A percentile compares a stretch with the other conserved stretches of the same genome.
Conservation (phyloP, 2,113 vertebrate species). For the Puffinus mauretanicus region DNA sequence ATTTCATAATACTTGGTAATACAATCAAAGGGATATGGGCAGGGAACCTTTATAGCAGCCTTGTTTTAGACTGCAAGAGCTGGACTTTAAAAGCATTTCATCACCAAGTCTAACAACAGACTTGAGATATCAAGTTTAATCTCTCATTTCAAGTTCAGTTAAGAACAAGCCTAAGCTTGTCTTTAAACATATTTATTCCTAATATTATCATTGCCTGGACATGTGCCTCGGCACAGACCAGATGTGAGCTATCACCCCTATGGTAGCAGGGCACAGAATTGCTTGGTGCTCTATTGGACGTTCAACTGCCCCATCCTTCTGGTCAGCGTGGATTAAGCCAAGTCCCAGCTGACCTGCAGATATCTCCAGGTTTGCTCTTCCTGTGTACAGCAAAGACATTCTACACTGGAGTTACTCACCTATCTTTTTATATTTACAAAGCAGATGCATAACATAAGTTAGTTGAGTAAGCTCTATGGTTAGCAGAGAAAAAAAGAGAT, state of each 20-base stretch:
- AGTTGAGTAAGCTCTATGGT: not conserved
- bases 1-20: not conserved
- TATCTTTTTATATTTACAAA: not conserved
- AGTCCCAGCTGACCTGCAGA: not conserved
- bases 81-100: not conserved
- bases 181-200: not conserved
- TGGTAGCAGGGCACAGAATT: fast-evolving
- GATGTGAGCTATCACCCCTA: not conserved
- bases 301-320: not conserved
- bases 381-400: not conserved
- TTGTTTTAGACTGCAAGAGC: not conserved
- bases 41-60: not conserved
- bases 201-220: not conserved
- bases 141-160: not conserved
- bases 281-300: fast-evolving
- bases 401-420: not conserved
- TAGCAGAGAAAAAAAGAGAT: not conserved
- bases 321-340: not conserved
- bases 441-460: not conserved
- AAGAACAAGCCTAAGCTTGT: not conserved
- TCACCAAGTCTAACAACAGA: not conserved
- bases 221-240: not conserved
- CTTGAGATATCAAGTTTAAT: not conserved
- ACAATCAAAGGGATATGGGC: not conserved
- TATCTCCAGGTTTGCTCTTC: not conserved